phyloP scores from a whole-genome alignment of 2,113 vertebrate species.

The Xiphorhynchus elegans region DNA sequence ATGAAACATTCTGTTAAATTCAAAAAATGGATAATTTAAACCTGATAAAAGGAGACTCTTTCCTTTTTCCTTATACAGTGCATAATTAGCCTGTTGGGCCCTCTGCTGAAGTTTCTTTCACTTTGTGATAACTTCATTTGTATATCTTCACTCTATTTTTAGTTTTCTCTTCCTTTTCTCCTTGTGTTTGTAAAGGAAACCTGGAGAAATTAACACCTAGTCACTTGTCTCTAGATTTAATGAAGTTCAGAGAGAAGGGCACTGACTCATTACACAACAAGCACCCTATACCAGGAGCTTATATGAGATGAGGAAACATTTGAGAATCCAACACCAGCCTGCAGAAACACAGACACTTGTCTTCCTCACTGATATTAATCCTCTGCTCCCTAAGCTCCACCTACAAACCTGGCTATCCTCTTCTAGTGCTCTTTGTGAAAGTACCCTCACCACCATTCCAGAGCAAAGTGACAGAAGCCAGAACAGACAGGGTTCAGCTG shows the following conservation, averaged over 20 bases:
- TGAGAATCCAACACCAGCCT: background rate
- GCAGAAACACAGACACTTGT: background rate
- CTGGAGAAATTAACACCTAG: background rate
- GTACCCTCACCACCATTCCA: background rate
- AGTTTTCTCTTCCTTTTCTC: background rate
- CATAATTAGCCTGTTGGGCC: background rate
- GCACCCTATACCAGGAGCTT: background rate
- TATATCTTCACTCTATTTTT: background rate
- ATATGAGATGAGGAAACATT: background rate
- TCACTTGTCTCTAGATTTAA: background rate
- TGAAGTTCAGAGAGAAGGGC: background rate
- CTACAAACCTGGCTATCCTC: background rate
- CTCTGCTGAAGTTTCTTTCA: background rate
- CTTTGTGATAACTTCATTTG: background rate
- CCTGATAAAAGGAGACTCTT: background rate
- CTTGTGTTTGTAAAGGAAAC: background rate
- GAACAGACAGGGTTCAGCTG: background rate
- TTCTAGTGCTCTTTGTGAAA: background rate
- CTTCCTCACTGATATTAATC: background rate
- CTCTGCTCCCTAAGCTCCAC: background rate
- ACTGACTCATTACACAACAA: background rate
- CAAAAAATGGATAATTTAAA: slow-evolving; percentile 19
- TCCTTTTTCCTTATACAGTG: background rate
- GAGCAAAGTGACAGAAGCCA: background rate
- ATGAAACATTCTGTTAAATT: slow-evolving; percentile 17